Evolutionary conservation across 2,113 vertebrate species (phyloP).

Genomic region (Sylvilagus bachmani): DNA sequence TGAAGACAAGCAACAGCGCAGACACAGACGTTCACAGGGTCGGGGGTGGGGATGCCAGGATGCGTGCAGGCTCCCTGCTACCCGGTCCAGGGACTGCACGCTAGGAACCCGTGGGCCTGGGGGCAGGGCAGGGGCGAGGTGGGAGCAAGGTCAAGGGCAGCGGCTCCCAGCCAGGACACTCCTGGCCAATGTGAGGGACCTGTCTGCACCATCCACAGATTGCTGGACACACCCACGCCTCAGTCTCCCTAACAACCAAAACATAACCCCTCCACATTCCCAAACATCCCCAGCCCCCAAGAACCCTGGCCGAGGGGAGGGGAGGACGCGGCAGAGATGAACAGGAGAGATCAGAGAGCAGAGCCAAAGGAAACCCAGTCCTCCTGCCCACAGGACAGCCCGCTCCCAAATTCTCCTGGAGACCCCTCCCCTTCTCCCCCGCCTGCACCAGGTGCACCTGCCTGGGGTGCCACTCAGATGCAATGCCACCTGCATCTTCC

Average conservation of each 20-base stretch:
- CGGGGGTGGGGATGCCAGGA: background rate
- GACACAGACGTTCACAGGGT: background rate
- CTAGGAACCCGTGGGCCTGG: background rate
- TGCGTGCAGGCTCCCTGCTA: background rate
- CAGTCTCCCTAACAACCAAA: background rate
- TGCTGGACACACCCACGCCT: background rate
- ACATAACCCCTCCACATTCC: background rate
- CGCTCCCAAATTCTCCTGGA: background rate
- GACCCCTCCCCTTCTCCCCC: background rate
- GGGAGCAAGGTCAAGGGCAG: background rate
- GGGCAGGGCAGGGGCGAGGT: background rate
- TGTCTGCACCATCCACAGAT: background rate
- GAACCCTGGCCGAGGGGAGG: conserved; percentile 3
- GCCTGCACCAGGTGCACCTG: background rate
- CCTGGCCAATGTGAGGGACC: no score
- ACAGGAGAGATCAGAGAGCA: background rate
- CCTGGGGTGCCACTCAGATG: background rate
- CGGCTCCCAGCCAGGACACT: background rate
- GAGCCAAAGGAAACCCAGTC: background rate
- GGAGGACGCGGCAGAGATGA: background rate
- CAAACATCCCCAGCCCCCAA: background rate
- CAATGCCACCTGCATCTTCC: background rate
- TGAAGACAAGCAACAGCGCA: background rate
- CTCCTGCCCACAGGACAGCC: background rate
- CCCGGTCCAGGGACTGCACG: rapidly evolving